A percentile compares a stretch with the other conserved stretches of the same genome.
These are phyloP conservation scores for Eulemur rufifrons DNA, from an alignment of 2,113 vertebrate genomes.

Conservation along the genomic window DNA sequence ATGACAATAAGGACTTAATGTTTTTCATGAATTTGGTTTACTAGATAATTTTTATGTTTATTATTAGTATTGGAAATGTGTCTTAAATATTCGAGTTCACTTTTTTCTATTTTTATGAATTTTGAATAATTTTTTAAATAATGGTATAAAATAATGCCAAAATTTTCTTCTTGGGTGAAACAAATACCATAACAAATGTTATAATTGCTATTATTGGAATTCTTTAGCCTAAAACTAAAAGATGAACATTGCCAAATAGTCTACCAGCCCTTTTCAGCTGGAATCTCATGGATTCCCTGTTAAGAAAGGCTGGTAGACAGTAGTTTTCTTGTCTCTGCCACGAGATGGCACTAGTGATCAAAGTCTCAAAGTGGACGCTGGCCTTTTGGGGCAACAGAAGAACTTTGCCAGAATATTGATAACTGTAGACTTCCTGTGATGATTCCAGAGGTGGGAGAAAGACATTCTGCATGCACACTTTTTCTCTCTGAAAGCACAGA, in stretches of 20 bases:
- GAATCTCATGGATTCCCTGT: not conserved
- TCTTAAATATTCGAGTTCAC: slow-evolving; percentile 10
- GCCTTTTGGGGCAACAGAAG: not conserved
- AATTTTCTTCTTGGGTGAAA: not conserved
- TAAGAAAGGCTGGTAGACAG: not conserved
- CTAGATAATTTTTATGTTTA: not conserved
- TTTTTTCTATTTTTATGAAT: slow-evolving; percentile 18
- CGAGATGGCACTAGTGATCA: slow-evolving; percentile 60
- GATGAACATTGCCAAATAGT: not conserved
- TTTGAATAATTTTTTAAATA: not conserved
- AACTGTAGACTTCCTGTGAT: not conserved
- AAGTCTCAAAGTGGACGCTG: not conserved
- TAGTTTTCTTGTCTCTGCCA: not conserved
- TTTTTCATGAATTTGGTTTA: not conserved
- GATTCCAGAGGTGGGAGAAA: not conserved
- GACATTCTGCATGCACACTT: not conserved
- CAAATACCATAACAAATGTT: not conserved
- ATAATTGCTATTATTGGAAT: not conserved
- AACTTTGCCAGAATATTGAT: not conserved
- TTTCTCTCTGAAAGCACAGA: not conserved
- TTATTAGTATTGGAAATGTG: slow-evolving; percentile 22
- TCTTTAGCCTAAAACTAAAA: slow-evolving; percentile 8
- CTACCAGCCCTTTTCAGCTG: not conserved
- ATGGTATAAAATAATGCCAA: not conserved
- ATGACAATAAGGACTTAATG: not conserved